Conservation (phyloP, 53 echinoderm and acorn worm species). For the Temnopleurus reevesii region DNA sequence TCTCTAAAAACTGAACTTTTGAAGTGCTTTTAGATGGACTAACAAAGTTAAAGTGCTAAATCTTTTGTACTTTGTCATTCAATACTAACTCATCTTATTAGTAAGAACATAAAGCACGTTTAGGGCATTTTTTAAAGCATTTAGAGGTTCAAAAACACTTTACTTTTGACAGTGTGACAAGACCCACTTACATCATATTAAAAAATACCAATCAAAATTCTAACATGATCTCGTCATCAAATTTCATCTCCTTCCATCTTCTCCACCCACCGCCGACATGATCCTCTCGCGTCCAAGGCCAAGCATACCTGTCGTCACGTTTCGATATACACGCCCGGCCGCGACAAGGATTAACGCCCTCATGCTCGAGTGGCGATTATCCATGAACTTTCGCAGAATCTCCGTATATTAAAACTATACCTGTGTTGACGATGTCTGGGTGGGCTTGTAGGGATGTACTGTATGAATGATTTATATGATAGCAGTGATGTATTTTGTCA, state of each 20-base stretch:
- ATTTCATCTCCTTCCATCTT: background rate
- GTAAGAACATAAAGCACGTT: too few species aligned
- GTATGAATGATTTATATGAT: background rate
- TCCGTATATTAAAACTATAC: background rate
- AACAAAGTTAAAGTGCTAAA: too few species aligned
- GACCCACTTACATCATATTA: conserved; percentile 22
- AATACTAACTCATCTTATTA: too few species aligned
- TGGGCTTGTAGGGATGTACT: background rate
- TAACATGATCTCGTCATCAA: background rate
- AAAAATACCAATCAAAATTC: background rate
- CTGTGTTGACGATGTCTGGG: background rate
- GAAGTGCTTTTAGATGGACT: too few species aligned
- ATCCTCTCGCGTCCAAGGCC: background rate
- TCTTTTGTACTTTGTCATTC: too few species aligned
- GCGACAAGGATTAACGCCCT: conserved; percentile 39
- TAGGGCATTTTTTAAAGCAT: too few species aligned
- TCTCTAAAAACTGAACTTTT: too few species aligned
- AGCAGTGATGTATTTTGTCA: background rate
- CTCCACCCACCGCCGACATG: background rate
- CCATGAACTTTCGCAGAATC: conserved; percentile 19
- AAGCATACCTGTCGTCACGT: conserved; percentile 29
- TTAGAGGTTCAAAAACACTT: too few species aligned
- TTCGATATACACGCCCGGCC: background rate
- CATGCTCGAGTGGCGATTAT: conserved; percentile 18
- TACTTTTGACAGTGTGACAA: background rate